phyloP scores from a whole-genome alignment of 2,113 vertebrate genomes.

The Tupaia chinensis region DNA sequence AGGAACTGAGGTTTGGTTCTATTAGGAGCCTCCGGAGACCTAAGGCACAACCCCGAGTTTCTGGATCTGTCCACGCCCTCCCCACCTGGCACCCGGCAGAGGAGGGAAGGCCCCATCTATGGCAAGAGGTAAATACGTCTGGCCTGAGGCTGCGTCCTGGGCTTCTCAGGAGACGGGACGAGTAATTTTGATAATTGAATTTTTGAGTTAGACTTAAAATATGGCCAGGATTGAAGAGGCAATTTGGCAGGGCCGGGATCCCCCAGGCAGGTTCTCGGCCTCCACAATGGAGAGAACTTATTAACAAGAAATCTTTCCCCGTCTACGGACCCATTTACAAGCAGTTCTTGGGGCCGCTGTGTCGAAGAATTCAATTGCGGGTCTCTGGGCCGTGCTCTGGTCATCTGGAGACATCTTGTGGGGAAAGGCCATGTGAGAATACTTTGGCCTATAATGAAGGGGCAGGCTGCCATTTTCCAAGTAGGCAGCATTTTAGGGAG shows the following conservation, averaged over 20 bases:
- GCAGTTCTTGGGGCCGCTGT: background rate
- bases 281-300: slow-evolving; percentile 29
- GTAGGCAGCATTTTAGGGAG: accelerated
- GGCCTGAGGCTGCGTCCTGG: background rate
- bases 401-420: background rate
- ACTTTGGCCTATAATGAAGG: background rate
- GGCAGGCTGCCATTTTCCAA: background rate
- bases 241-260: slow-evolving; percentile 61
- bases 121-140: background rate
- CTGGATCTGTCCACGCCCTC: background rate
- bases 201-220: slow-evolving; percentile 78
- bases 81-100: background rate
- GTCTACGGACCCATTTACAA: background rate
- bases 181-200: slow-evolving; percentile 71
- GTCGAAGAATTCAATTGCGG: slow-evolving; percentile 45
- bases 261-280: slow-evolving; percentile 63
- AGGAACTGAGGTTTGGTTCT: background rate
- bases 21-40: background rate
- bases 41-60: background rate
- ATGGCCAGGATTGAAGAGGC: slow-evolving; percentile 74
- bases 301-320: slow-evolving; percentile 72
- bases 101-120: background rate
- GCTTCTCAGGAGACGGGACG: slow-evolving; percentile 11
- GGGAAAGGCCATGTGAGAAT: background rate
- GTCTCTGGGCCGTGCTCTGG: background rate